Percentiles rank a stretch among this genome's conserved stretches.
phyloP scores from a whole-genome alignment of 2,113 vertebrate species.

The Hiodon alosoides region DNA sequence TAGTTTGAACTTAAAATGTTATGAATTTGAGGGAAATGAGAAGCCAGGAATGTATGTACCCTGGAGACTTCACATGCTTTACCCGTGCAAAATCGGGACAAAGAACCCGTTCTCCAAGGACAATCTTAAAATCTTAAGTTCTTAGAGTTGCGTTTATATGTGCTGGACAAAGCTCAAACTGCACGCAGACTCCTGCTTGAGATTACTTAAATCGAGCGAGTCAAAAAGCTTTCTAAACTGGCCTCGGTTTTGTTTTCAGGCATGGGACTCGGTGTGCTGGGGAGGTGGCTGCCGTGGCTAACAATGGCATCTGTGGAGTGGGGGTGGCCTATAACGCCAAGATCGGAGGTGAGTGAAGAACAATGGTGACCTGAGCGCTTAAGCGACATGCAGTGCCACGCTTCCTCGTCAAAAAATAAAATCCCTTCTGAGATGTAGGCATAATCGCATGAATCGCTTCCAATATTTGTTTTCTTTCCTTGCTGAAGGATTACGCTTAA shows the following conservation, averaged over 20 bases:
- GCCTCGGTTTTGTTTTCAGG: conserved; percentile 47
- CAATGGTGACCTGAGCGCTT: background rate
- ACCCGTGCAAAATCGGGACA: background rate
- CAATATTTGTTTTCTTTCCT: background rate
- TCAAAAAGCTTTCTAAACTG: background rate
- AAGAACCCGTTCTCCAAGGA: background rate
- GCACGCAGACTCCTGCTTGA: too few species aligned
- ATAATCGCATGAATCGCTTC: background rate
- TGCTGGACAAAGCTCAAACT: too few species aligned
- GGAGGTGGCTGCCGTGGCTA: conserved; percentile 89
- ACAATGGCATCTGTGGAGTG: conserved; percentile 90
- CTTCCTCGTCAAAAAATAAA: conserved; percentile 4
- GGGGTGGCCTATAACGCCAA: conserved; percentile 90
- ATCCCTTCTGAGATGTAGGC: background rate
- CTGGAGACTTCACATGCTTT: background rate
- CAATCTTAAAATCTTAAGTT: background rate
- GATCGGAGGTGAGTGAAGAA: conserved; percentile 77
- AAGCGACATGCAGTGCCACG: background rate
- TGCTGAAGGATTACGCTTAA: background rate
- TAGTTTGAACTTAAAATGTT: conserved; percentile 16
- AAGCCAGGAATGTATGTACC: background rate
- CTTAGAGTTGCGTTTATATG: background rate
- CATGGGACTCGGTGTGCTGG: conserved; percentile 93
- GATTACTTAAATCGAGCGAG: too few species aligned
- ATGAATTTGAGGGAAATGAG: background rate